These are phyloP conservation scores for Acropternis orthonyx DNA, from an alignment of 2,797 vertebrate species.

Conservation along the genomic window DNA sequence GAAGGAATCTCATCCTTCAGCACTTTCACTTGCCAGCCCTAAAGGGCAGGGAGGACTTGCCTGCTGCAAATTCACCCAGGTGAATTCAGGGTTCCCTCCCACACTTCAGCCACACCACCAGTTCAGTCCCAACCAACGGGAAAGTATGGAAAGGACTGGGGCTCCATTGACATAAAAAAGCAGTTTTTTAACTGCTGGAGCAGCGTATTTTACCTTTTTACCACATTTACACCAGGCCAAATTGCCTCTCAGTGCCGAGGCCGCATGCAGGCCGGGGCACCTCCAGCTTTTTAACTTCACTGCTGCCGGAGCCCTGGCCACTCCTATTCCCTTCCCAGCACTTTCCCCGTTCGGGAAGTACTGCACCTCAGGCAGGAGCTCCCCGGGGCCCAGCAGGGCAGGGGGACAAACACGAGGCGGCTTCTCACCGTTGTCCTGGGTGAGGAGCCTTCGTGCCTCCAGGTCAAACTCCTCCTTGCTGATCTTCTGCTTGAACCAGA, in stretches of 20 bases:
- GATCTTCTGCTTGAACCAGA: conserved; percentile 99
- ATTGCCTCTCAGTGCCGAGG: rapidly evolving
- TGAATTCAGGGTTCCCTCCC: background rate
- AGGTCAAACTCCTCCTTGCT: conserved; percentile 98
- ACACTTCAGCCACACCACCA: background rate
- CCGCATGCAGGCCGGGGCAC: background rate
- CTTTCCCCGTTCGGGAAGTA: background rate
- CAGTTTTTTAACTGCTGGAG: rapidly evolving
- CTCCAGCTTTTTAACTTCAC: background rate
- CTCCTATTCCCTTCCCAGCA: no score
- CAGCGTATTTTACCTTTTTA: background rate
- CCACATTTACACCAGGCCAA: rapidly evolving
- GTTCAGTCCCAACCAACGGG: background rate
- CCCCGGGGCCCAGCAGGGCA: background rate
- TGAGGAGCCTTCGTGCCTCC: conserved; percentile 91
- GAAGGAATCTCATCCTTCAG: background rate
- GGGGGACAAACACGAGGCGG: background rate
- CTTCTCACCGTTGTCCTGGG: conserved; percentile 90
- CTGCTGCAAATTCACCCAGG: background rate
- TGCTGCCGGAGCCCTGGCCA: rapidly evolving
- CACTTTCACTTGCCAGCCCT: background rate
- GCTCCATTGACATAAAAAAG: no score
- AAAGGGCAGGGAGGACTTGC: background rate
- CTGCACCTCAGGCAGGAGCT: background rate
- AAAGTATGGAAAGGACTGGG: rapidly evolving